phyloP scores from a whole-genome alignment of 2,888 invertebrate genomes.

The Hecatera dysodea region DNA sequence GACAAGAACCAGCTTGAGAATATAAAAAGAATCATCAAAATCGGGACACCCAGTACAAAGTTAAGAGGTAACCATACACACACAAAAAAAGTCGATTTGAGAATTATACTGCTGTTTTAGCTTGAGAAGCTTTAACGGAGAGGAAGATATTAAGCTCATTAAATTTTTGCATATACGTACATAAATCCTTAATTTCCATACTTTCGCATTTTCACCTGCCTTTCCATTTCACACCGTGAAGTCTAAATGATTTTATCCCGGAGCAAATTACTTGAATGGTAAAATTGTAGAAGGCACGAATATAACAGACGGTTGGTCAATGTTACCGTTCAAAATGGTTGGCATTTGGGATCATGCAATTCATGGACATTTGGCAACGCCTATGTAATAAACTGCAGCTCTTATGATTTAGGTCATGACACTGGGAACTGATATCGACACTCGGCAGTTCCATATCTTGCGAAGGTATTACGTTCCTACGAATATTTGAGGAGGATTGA shows the following conservation, averaged over 20 bases:
- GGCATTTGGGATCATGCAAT: slow-evolving; percentile 1
- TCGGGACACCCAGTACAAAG: too few relatives aligned
- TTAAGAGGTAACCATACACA: too few relatives aligned
- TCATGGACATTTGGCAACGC: slow-evolving; percentile 9
- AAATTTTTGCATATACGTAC: background rate
- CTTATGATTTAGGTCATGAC: background rate
- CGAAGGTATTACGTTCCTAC: too few relatives aligned
- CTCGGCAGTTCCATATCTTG: background rate
- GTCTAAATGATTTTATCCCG: background rate
- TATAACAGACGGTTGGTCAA: background rate
- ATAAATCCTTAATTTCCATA: background rate
- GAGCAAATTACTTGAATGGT: background rate
- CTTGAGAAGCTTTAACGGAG: background rate
- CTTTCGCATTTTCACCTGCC: background rate
- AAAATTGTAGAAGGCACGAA: background rate
- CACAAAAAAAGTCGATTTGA: background rate
- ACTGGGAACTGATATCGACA: background rate
- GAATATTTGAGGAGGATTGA: background rate
- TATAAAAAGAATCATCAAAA: too few relatives aligned
- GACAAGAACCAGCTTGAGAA: too few relatives aligned
- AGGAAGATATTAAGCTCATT: background rate
- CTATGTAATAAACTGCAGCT: slow-evolving; percentile 3
- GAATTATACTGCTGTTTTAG: background rate
- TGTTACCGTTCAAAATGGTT: background rate
- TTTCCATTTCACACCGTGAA: background rate